These are phyloP conservation scores for Daubentonia madagascariensis DNA, from an alignment of 2,113 vertebrate species.

Conservation along the genomic window DNA sequence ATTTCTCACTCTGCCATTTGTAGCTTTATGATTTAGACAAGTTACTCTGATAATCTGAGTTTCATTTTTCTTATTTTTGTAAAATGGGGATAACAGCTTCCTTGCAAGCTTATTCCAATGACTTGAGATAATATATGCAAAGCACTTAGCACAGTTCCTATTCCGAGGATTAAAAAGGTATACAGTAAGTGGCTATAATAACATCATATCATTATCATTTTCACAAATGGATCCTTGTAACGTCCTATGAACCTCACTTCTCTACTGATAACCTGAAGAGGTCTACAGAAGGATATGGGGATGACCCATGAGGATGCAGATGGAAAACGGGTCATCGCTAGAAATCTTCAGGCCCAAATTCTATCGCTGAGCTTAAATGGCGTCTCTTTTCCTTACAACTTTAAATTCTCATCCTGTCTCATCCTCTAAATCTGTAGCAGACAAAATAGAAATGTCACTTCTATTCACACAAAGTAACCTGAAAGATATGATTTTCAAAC, in stretches of 20 bases:
- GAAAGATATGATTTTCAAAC: constrained; percentile 27
- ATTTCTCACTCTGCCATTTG: not conserved
- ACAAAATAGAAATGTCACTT: constrained; percentile 15
- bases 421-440: not conserved
- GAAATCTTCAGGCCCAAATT: not conserved
- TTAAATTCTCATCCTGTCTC: not conserved
- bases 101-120: not conserved
- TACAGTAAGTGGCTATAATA: fast-evolving
- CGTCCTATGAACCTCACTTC: not conserved
- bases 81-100: not conserved
- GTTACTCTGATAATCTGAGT: not conserved
- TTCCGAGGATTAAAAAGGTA: not conserved
- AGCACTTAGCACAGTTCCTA: not conserved
- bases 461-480: not conserved
- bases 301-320: not conserved
- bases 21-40: not conserved
- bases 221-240: not conserved
- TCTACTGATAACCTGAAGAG: not conserved
- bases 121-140: not conserved
- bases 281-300: not conserved
- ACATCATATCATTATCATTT: fast-evolving
- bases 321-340: not conserved
- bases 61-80: not conserved
- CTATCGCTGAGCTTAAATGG: fast-evolving
- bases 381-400: not conserved